Evolutionary conservation across 2,888 invertebrate species (phyloP), one percentile per base, ranked within the genome.

Genomic region (Drosophila neotestacea): DNA sequence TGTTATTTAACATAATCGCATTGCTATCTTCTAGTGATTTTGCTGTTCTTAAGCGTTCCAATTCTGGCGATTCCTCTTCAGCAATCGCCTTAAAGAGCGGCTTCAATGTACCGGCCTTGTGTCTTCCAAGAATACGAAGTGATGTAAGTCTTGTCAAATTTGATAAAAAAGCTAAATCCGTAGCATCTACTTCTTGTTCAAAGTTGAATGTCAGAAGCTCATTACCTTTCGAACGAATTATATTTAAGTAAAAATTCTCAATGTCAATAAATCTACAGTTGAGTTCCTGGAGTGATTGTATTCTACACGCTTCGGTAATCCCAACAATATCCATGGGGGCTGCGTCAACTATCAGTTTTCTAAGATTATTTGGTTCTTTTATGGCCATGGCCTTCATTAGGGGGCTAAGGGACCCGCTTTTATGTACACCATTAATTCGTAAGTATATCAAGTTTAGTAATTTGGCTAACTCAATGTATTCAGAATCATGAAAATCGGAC

Each of bases 31-130:
- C 30, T 7, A 30, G 4, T 4, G 30, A 30, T 30, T 30, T 7
- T 1, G 7, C 6, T 30, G 30, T 7, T 30, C 6, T 30, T 4
- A n/a, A 38, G n/a, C 38, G 2, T 6, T 39, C 6, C n/a, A 30
- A 30, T 7, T n/a, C n/a, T 28, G n/a, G n/a, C 4, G 46, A n/a
- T 4, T 52, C 38, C 10, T 32, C 39, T 30, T 10, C 41, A 16
- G 52, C 52, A 41, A 54, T 16, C 2, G 10, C 30, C 22, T 34
- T 22, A 22, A 55, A 34, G 4, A 55, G 34, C 9, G 22, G 22
- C 9, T 42, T 55, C 10, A 55, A 27, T 34, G 55, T 34, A 4
- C 42, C 42, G 6, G 5, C 7, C 11, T 34, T 44, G 42, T 42
- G 34, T n/a, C n/a, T 32, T 22, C 55, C 55, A 27, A n/a, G 4